A percentile compares a stretch with the other conserved stretches of the same genome.
Conservation (phyloP, 2,113 vertebrate genomes). For the Mungos mungo region DNA sequence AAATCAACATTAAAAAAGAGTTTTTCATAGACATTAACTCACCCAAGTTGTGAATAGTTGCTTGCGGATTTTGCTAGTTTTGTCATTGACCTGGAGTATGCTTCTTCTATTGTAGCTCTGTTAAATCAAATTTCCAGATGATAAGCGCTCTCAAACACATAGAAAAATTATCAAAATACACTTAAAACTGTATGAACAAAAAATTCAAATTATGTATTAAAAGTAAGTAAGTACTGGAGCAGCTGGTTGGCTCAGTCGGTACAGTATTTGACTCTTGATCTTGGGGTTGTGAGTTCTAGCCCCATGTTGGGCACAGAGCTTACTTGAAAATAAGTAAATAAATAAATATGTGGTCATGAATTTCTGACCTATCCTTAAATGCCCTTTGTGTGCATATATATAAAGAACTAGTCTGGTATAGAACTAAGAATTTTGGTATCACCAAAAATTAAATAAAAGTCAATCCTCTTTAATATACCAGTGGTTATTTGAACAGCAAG, state of each 20-base stretch:
- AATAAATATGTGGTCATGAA: not conserved
- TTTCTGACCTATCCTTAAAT: slow-evolving; percentile 32
- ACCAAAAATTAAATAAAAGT: not conserved
- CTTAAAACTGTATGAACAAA: slow-evolving; percentile 25
- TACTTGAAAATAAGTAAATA: not conserved
- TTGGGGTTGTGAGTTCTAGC: not conserved
- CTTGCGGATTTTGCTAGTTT: slow-evolving; percentile 96
- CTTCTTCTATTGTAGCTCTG: slow-evolving; percentile 96
- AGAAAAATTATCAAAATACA: slow-evolving; percentile 52
- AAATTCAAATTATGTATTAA: not conserved
- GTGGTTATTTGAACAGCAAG: not conserved
- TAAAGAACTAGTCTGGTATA: slow-evolving; percentile 5
- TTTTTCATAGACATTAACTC: slow-evolving; percentile 79
- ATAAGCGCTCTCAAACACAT: slow-evolving; percentile 49
- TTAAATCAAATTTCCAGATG: slow-evolving; percentile 68
- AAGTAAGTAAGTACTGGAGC: not conserved
- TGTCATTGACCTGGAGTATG: slow-evolving; percentile 97
- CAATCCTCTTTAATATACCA: not conserved
- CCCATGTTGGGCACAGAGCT: not conserved
- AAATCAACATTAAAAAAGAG: not conserved
- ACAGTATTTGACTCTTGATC: not conserved
- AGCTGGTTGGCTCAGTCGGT: not conserved
- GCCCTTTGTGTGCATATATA: not conserved
- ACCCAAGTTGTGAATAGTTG: slow-evolving; percentile 98
- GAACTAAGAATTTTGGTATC: not conserved